phyloP scores from a whole-genome alignment of 2,113 vertebrate genomes.

The Mixornis gularis region DNA sequence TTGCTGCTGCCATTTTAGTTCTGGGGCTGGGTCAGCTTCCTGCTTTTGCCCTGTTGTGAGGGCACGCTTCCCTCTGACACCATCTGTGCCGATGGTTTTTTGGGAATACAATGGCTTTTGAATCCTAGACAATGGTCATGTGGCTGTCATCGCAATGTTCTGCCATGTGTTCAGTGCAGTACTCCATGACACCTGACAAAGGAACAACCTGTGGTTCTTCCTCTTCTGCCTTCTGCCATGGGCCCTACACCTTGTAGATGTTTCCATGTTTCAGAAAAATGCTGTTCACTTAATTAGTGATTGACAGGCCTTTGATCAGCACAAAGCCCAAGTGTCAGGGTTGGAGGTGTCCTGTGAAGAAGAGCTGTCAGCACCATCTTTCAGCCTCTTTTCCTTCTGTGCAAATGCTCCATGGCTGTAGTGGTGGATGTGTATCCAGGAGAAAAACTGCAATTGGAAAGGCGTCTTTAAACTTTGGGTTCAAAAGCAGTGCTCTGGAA shows the following conservation, averaged over 20 bases:
- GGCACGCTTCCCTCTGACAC: fast-evolving
- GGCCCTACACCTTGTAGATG: not conserved
- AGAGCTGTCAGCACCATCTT: not conserved
- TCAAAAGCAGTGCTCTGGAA: not conserved
- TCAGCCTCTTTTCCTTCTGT: not conserved
- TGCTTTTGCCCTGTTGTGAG: not conserved
- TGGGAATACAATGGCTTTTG: not conserved
- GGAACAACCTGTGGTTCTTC: not conserved
- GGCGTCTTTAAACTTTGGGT: not conserved
- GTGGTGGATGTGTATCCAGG: not conserved
- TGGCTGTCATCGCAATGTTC: not conserved
- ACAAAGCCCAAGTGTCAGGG: not conserved
- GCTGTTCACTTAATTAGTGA: not conserved
- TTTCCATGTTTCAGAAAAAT: not conserved
- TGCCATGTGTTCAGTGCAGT: not conserved
- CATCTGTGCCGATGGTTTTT: not conserved
- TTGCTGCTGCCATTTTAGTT: not conserved
- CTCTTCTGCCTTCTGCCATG: not conserved
- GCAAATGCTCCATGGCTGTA: not conserved
- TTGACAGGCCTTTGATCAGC: not conserved
- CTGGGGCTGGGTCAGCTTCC: not conserved
- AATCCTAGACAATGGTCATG: not conserved
- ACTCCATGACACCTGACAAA: not conserved
- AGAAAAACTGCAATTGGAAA: not conserved
- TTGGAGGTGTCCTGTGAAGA: not conserved